Evolutionary conservation across 2,113 vertebrate genomes (phyloP), one percentile per base, ranked within the genome.

Genomic region (Proterorhinus semilunaris): DNA sequence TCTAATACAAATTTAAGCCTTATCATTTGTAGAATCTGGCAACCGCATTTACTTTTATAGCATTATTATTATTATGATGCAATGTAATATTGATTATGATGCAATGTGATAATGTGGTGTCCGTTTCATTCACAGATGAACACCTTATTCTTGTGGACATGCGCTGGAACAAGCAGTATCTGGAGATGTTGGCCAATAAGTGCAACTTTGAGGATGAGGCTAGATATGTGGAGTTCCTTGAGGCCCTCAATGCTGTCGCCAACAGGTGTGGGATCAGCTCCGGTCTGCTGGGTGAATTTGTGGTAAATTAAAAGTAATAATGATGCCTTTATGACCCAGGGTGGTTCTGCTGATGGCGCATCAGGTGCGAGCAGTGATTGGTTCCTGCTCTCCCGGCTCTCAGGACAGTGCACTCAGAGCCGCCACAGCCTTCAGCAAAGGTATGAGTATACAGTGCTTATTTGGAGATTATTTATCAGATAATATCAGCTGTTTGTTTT

Each of bases 141-240:
- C 94, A 93, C 79, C 93, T 95, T 83, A 94, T 96, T 65, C 91
- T 94, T 75, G 83, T 96, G 84, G 97, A 99, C 80, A 95, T 96
- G 88, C 95, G 98, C 10, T 99, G 98, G 97, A 99, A 99, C 83
- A 94, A 96, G 82, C 98, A 98, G 62, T 93, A 96, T 79, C 89
- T 99, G 88, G 95, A 98, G 71, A 95, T 97, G 69, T 84, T 96
- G 71, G 94, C 92, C 74, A 98, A 95, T 91, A 96, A 96, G 0
- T 83, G 95, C 81, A 95, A 90, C 81, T 95, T 96, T 80, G 95
- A 98, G 74, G 92, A 95, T 45, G 94, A 96, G 72, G 90, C 91
- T 6, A 90, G 95, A 66, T 93, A 93, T 68, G 86, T 90, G 46
- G 94, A 97, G 73, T 94, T 97, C 46, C 90, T 97, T 83, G 87